A percentile compares a stretch with the other conserved stretches of the same genome.
Conservation (phyloP, 2,888 invertebrate species). For the Spicauda simplicius region DNA sequence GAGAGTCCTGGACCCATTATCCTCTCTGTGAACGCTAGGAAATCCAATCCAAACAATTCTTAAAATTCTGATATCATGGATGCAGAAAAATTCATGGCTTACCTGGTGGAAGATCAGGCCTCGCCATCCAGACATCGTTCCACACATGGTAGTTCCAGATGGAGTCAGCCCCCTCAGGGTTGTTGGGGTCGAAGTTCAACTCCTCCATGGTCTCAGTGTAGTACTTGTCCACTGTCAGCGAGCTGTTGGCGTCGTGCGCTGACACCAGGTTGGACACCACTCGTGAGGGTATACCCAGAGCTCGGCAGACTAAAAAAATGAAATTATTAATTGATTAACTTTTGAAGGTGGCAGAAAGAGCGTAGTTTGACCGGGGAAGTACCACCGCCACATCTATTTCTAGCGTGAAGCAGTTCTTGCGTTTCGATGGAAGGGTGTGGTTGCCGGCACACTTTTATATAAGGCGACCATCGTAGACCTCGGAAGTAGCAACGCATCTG, state of each 20-base stretch:
- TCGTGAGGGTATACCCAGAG: constrained; percentile 91
- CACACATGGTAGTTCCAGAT: constrained; percentile 96
- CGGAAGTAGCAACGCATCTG: too few relatives aligned
- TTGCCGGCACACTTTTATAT: too few relatives aligned
- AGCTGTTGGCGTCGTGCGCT: constrained; percentile 93
- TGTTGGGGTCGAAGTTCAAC: constrained; percentile 87
- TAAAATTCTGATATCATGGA: too few relatives aligned
- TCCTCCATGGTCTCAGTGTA: constrained; percentile 88
- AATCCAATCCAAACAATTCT: too few relatives aligned
- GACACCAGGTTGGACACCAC: constrained; percentile 93
- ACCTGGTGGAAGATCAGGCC: constrained; percentile 90
- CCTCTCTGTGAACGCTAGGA: too few relatives aligned
- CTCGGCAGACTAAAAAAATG: constrained; percentile 87
- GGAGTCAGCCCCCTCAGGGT: constrained; percentile 88
- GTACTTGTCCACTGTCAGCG: constrained; percentile 92
- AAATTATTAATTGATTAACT: background rate
- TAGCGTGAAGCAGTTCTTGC: too few relatives aligned
- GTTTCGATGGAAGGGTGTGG: too few relatives aligned
- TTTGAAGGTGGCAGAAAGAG: too few relatives aligned
- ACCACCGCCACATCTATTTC: too few relatives aligned
- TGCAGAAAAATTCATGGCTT: constrained; percentile 6
- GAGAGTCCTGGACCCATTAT: too few relatives aligned
- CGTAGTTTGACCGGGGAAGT: too few relatives aligned
- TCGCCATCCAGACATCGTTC: constrained; percentile 95
- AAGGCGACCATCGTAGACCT: too few relatives aligned